These are phyloP conservation scores for Acrocephalus kingi DNA, from an alignment of 2,113 vertebrate genomes.

Conservation along the genomic window DNA sequence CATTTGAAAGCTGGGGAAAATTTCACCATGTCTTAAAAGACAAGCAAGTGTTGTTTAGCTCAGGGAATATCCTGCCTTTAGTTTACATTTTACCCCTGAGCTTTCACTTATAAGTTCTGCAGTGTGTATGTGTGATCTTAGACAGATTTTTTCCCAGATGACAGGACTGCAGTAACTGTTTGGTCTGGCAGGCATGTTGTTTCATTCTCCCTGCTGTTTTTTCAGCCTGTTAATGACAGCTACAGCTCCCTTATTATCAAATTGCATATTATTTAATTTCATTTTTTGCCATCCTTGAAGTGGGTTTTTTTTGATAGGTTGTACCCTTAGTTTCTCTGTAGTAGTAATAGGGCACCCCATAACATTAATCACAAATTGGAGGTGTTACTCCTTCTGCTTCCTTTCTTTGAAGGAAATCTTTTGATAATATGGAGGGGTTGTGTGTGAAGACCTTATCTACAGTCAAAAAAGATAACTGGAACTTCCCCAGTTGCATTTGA, in stretches of 20 bases:
- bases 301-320: not conserved
- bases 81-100: not conserved
- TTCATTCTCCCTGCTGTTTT: not conserved
- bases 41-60: not conserved
- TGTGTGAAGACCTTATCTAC: not conserved
- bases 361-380: not conserved
- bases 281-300: not conserved
- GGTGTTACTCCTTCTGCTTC: not conserved
- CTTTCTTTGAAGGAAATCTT: not conserved
- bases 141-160: not conserved
- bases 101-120: not conserved
- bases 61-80: not conserved
- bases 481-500: not conserved
- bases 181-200: not conserved
- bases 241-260: not conserved
- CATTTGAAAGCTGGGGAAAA: not conserved
- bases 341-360: not conserved
- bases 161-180: not conserved
- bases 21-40: not conserved
- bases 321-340: not conserved
- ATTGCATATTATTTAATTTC: not conserved
- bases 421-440: not conserved
- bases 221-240: not conserved
- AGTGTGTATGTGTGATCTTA: not conserved
- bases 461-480: not conserved